Percentiles rank a stretch among this genome's conserved stretches.
Conservation (phyloP, 92 coral and sea anemone genomes). For the Porites divaricata region DNA sequence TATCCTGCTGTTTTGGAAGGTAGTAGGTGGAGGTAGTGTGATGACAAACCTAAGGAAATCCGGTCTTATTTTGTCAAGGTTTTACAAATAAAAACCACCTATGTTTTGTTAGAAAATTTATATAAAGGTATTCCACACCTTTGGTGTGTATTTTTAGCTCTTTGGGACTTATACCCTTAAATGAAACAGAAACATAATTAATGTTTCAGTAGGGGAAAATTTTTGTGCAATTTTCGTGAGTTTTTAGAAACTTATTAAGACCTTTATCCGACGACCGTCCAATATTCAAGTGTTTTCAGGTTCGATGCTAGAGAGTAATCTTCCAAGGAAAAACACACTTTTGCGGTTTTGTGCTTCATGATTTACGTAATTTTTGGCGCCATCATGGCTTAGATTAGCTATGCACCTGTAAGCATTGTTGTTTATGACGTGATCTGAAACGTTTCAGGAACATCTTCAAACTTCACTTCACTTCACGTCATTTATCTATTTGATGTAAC, state of each 20-base stretch:
- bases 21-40: slow-evolving; percentile 19
- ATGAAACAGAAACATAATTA: neutral
- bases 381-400: neutral
- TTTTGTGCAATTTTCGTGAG: neutral
- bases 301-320: slow-evolving; percentile 1
- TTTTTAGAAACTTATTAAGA: neutral
- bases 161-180: neutral
- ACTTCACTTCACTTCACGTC: too few relatives aligned
- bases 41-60: slow-evolving; percentile 14
- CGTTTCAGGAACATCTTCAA: neutral
- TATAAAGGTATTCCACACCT: neutral
- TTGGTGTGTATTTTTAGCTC: neutral
- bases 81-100: neutral
- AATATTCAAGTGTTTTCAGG: neutral
- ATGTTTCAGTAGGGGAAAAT: neutral
- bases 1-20: slow-evolving; percentile 19
- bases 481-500: too few relatives aligned
- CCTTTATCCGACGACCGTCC: neutral
- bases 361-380: neutral
- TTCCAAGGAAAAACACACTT: neutral
- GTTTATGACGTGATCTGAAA: neutral
- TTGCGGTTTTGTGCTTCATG: neutral
- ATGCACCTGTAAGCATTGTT: neutral
- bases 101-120: neutral
- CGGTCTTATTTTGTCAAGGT: slow-evolving; percentile 17